Evolutionary conservation across 2,888 invertebrate species (phyloP).

Genomic region (Euclidia mi): DNA sequence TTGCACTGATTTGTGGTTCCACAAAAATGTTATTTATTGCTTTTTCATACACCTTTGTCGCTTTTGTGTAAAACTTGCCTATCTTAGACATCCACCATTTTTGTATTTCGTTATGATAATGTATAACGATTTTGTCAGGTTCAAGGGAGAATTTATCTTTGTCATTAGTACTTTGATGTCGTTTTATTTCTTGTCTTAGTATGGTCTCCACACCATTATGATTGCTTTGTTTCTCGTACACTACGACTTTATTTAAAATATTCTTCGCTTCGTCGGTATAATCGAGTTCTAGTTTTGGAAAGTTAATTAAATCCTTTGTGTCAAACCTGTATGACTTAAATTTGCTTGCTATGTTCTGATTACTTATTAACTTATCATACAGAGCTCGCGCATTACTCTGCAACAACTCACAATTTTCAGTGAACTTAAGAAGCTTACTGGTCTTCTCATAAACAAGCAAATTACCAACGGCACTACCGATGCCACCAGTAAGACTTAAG

Average conservation of each 20-base stretch:
- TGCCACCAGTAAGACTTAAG: slow-evolving; percentile 16
- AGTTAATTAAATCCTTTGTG: not conserved
- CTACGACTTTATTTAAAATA: slow-evolving; percentile 7
- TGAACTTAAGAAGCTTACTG: slow-evolving; percentile 21
- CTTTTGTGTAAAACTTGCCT: slow-evolving; percentile 10
- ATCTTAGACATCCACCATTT: slow-evolving; percentile 10
- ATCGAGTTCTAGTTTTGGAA: slow-evolving; percentile 11
- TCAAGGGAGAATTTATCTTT: not conserved
- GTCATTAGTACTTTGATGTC: not conserved
- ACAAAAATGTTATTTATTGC: not conserved
- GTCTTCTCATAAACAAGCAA: slow-evolving; percentile 17
- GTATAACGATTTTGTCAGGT: slow-evolving; percentile 19
- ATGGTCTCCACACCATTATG: slow-evolving; percentile 27
- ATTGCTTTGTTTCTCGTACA: slow-evolving; percentile 17
- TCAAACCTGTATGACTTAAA: slow-evolving; percentile 8
- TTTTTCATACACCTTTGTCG: not conserved
- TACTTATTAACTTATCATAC: slow-evolving; percentile 5
- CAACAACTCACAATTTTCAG: not conserved
- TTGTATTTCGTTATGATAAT: slow-evolving; percentile 21
- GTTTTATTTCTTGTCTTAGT: slow-evolving; percentile 10
- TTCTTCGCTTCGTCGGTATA: not conserved
- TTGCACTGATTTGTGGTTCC: not conserved
- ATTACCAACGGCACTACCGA: slow-evolving; percentile 33
- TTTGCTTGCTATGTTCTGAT: not conserved
- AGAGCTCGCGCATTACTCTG: slow-evolving; percentile 17